phyloP scores from a whole-genome alignment of 2,113 vertebrate species.

The Heptranchias perlo region DNA sequence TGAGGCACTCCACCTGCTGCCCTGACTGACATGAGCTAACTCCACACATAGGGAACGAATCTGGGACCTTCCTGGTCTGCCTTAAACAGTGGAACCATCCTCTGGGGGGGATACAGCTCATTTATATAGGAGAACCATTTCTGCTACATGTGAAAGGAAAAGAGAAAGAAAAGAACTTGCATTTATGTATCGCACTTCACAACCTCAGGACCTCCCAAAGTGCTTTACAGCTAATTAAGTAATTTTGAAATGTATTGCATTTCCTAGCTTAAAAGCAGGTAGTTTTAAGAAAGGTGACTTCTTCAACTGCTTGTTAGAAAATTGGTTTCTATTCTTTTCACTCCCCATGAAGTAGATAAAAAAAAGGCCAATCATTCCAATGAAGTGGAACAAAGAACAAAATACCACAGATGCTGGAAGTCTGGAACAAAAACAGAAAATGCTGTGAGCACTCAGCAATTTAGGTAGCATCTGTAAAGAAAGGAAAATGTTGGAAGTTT shows the following conservation, averaged over 20 bases:
- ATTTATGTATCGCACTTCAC: neutral
- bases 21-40: neutral
- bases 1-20: neutral
- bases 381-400: neutral
- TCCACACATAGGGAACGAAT: neutral
- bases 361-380: neutral
- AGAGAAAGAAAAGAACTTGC: too few relatives aligned
- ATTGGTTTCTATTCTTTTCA: neutral
- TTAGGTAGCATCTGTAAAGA: neutral
- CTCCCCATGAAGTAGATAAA: neutral
- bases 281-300: neutral
- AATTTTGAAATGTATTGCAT: neutral
- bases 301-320: neutral
- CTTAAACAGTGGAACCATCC: neutral
- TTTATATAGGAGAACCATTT: neutral
- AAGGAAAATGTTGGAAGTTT: neutral
- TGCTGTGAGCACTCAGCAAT: neutral
- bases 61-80: neutral
- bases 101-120: neutral
- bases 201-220: neutral
- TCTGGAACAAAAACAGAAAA: neutral
- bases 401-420: neutral
- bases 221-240: too few relatives aligned
- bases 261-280: neutral
- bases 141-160: neutral